phyloP scores from a whole-genome alignment of 2,113 vertebrate species.

The Aleadryas rufinucha region DNA sequence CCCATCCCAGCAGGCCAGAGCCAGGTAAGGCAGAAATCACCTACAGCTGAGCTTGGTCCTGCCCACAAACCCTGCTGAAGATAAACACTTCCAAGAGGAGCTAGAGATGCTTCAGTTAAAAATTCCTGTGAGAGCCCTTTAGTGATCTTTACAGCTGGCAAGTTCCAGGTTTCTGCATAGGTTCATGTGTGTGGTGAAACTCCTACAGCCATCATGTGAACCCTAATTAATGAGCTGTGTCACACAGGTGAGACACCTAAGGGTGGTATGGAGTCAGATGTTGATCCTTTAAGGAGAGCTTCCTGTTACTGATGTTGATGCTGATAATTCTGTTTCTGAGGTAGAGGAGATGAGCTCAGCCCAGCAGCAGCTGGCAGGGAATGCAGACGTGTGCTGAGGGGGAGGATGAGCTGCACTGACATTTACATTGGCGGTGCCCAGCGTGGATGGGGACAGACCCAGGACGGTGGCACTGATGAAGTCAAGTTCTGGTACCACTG shows the following conservation, averaged over 20 bases:
- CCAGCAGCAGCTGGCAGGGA: neutral
- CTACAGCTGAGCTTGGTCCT: neutral
- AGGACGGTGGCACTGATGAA: neutral
- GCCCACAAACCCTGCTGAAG: neutral
- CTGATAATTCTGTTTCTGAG: neutral
- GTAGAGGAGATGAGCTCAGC: neutral
- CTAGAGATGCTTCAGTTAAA: neutral
- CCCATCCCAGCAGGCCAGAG: neutral
- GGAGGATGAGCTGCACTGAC: neutral
- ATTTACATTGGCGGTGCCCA: neutral
- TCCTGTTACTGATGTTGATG: neutral
- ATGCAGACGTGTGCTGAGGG: neutral
- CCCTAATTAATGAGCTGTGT: neutral
- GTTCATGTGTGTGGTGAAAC: neutral
- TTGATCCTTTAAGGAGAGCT: neutral
- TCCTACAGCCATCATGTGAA: neutral
- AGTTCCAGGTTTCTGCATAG: neutral
- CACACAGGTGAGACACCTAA: rapidly evolving
- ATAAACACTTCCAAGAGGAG: neutral
- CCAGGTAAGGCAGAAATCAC: neutral
- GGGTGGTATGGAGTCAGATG: neutral
- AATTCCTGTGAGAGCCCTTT: neutral
- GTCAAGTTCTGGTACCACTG: neutral
- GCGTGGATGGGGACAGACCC: neutral
- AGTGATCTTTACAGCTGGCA: neutral